Evolutionary conservation across 2,888 invertebrate species (phyloP).

Genomic region (Dolichomitus sp.): DNA sequence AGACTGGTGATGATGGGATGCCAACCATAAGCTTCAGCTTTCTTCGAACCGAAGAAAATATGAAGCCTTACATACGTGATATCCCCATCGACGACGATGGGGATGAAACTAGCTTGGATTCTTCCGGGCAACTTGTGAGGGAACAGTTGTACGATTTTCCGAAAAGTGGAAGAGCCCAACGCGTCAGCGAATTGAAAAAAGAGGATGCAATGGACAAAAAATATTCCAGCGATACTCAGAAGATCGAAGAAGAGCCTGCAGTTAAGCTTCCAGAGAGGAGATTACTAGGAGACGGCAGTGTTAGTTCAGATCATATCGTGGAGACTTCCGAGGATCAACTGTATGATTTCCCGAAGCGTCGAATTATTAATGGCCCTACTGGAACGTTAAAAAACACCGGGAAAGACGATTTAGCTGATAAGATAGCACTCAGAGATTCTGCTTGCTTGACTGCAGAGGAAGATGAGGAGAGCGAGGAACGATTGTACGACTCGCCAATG

Average conservation of each 20-base stretch:
- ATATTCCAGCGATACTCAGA: not conserved
- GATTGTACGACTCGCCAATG: constrained; percentile 62
- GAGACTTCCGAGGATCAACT: constrained; percentile 63
- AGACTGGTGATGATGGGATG: constrained; percentile 78
- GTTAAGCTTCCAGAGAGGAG: constrained; percentile 23
- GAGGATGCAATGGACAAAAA: constrained; percentile 26
- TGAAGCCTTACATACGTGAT: constrained; percentile 28
- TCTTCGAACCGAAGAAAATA: constrained; percentile 71
- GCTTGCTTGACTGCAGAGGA: constrained; percentile 6
- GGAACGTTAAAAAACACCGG: not conserved
- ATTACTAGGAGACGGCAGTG: constrained; percentile 24
- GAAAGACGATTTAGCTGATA: constrained; percentile 1
- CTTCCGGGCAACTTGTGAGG: constrained; percentile 28
- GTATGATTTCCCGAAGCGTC: constrained; percentile 77
- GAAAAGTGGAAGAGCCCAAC: constrained; percentile 40
- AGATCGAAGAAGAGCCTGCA: not conserved
- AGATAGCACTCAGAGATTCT: constrained; percentile 19
- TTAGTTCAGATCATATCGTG: not conserved
- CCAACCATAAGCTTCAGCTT: constrained; percentile 83
- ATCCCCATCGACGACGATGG: constrained; percentile 45
- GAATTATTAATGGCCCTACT: not conserved
- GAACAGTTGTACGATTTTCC: constrained; percentile 67
- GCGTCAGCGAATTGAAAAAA: constrained; percentile 11
- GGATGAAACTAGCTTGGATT: constrained; percentile 28
- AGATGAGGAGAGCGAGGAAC: constrained; percentile 25